Base-by-base conservation (phyloP, 2,797 vertebrate species). In the Periparus ater region DNA sequence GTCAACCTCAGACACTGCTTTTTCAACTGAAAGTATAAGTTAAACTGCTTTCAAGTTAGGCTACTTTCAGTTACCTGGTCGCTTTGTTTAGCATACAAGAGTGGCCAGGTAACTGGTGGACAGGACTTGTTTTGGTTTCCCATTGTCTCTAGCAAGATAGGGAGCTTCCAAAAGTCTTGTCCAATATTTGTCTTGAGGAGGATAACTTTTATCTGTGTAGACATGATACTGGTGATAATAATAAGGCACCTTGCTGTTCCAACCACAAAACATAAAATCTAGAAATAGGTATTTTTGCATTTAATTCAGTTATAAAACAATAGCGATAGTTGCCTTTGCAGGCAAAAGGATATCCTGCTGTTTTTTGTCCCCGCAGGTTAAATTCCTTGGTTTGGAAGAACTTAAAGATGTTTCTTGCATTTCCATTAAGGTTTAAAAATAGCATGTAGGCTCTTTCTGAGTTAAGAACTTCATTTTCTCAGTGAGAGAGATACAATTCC, bases 331-430 rank as follows among this genome's bases (percentile, higher is more conserved):
- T 84, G 71, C n/a, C 40, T 87, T 78, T 57, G 38, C 30, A 47
- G 84, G 70, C 55, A 81, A 75, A 88, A 90, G 71, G 80, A 78
- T 87, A 90, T 91, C 80, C 86, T 93, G 61, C 50, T 53, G 18
- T 72, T 88, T 88, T 68, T 80, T 79, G 75, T 7, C 22, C 11
- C 51, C 10, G 17, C n/a, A 50, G 55, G 25, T 81, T 62, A 54
- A 61, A 21, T 87, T 73, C n/a, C 47, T 78, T 79, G 50, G 26
- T 68, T 93, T 94, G 40, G 48, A 89, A 85, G 15, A n/a, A 45
- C 48, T 94, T 73, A 61, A 62, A 80, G 68, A 38, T 73, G 73
- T 70, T 82, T 85, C 60, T 92, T 86, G 34, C 38, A 51, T 76
- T 93, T 88, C 44, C 3, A 1, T 42, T 75, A 61, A 67, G 25